Evolutionary conservation across 2,797 vertebrate species (phyloP), one percentile per base, ranked within the genome.

Genomic region (Betta splendens): DNA sequence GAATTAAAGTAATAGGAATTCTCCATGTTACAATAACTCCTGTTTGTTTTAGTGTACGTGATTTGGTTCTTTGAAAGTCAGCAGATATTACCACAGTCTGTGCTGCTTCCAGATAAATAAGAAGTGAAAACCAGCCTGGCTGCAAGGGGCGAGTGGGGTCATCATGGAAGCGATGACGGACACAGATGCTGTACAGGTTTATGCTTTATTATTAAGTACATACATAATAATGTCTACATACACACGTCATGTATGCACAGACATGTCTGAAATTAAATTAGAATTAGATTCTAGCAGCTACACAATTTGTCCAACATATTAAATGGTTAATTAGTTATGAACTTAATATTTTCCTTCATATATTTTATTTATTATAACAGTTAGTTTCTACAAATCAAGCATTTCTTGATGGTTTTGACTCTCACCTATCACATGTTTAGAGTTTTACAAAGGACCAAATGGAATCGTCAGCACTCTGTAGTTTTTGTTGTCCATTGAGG

Each of bases 1-100:
- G 43, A 64, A 84, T 66, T 71, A 66, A 80, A 84, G 42, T 67
- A 72, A 61, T 65, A 59, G 49, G 13, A 64, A 66, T 59, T 18
- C 20, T 18, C 7, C 17, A 8, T 25, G 13, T 28, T 21, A 22
- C 5, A 7, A 1, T 28, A 20, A 52, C 47, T 70, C 38, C 46
- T 29, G 5, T 47, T 60, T 60, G 37, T 9, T 37, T 44, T 0
- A 4, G 15, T 3, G 0, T 26, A 13, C 1, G 48, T 0, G 8
- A 37, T 50, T 52, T 50, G 9, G 23, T 59, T 62, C 15, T 64
- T 29, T 0, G 0, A 28, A 28, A 54, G 42, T 69, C 62, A 64
- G 62, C 69, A 61, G 32, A 47, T 45, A 55, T 18, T 12, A 42
- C 64, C 64, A 0, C 67, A 45, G 55, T 38, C 23, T 18, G 28